phyloP scores from a whole-genome alignment of 2,113 vertebrate species.

The Chroicocephalus ridibundus region DNA sequence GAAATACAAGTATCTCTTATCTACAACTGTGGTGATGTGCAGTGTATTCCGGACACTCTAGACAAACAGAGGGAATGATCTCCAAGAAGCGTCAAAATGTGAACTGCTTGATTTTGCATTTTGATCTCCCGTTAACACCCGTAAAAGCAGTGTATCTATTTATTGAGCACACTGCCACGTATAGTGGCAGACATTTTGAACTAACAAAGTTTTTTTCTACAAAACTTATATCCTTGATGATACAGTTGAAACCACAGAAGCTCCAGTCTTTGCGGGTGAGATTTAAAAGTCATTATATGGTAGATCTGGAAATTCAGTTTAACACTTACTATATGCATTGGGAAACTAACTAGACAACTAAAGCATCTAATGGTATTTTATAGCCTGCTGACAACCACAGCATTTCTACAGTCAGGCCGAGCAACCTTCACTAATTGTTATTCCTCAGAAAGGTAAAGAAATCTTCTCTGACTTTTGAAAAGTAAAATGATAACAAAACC shows the following conservation, averaged over 20 bases:
- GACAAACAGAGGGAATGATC: not conserved
- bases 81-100: not conserved
- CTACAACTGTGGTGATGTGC: not conserved
- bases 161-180: not conserved
- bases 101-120: not conserved
- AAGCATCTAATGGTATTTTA: not conserved
- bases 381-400: not conserved
- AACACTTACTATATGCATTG: not conserved
- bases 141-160: not conserved
- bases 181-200: not conserved
- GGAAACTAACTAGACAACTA: not conserved
- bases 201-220: not conserved
- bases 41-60: not conserved
- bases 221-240: not conserved
- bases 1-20: not conserved
- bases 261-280: not conserved
- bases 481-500: constrained; percentile 5
- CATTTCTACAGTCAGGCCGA: not conserved
- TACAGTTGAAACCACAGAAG: not conserved
- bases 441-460: not conserved
- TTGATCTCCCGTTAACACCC: not conserved
- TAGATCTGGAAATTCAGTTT: not conserved
- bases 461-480: not conserved
- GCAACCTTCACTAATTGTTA: not conserved
- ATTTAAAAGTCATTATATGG: not conserved